A percentile compares a stretch with the other conserved stretches of the same genome.
Evolutionary conservation across 2,113 vertebrate species (phyloP).

Genomic region (rabbit (Oryctolagus cuniculus)): mOryCun1.1 NC_091449.1:56666501-56667000

Average conservation of each 20-base stretch:
- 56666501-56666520: conserved; percentile 99
- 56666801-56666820: no score
- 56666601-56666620: conserved; percentile 99
- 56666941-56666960: no score
- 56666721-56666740: no score
- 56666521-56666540: conserved; percentile 97
- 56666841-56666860: no score
- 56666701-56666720: not conserved
- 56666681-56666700: not conserved
- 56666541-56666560: conserved; percentile 99
- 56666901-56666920: no score
- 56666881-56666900: no score
- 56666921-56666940: no score
- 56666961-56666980: no score
- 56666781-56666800: not conserved
- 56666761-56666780: not conserved
- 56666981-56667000: no score
- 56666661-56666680: not conserved
- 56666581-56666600: conserved; percentile 99
- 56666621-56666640: conserved; percentile 97
- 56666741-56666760: no score
- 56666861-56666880: no score
- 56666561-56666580: conserved; percentile 98
- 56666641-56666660: conserved; percentile 94
- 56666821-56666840: no score